A percentile compares a stretch with the other conserved stretches of the same genome.
Evolutionary conservation across 1,140 invertebrate genomes (phyloP).

Genomic region (Colletes latitarsis): DNA sequence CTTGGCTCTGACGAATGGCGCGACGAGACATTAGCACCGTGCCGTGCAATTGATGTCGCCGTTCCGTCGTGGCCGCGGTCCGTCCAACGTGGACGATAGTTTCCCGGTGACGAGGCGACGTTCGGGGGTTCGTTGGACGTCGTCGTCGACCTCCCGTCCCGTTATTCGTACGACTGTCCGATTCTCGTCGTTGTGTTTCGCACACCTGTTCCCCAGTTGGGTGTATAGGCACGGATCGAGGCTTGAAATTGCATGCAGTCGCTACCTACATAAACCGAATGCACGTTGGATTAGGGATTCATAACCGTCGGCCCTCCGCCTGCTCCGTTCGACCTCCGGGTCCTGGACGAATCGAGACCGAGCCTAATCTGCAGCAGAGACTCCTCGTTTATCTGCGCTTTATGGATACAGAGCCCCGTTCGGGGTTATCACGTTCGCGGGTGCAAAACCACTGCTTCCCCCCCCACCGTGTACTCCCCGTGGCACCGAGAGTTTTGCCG

Average conservation of each 20-base stretch:
- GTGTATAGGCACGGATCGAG: slow-evolving; percentile 38
- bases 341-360: slow-evolving; percentile 22
- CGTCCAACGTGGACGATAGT: slow-evolving; percentile 19
- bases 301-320: slow-evolving; percentile 50
- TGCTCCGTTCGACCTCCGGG: neutral
- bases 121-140: neutral
- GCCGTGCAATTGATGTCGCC: slow-evolving; percentile 43
- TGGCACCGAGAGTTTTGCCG: neutral
- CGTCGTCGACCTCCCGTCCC: neutral
- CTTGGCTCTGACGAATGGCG: slow-evolving; percentile 51
- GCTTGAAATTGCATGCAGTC: slow-evolving; percentile 63
- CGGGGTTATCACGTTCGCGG: slow-evolving; percentile 17
- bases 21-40: slow-evolving; percentile 29
- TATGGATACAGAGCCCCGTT: slow-evolving; percentile 9
- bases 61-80: neutral
- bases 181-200: slow-evolving; percentile 8
- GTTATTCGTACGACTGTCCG: neutral
- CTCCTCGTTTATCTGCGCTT: slow-evolving; percentile 35
- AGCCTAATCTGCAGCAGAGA: slow-evolving; percentile 26
- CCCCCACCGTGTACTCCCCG: neutral
- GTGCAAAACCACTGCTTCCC: neutral
- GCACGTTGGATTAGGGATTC: slow-evolving; percentile 69
- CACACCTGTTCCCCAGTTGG: slow-evolving; percentile 6
- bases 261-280: slow-evolving; percentile 63
- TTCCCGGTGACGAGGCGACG: neutral